Evolutionary conservation across 2,113 vertebrate genomes (phyloP).

Genomic region (Ptilonorhynchus violaceus): DNA sequence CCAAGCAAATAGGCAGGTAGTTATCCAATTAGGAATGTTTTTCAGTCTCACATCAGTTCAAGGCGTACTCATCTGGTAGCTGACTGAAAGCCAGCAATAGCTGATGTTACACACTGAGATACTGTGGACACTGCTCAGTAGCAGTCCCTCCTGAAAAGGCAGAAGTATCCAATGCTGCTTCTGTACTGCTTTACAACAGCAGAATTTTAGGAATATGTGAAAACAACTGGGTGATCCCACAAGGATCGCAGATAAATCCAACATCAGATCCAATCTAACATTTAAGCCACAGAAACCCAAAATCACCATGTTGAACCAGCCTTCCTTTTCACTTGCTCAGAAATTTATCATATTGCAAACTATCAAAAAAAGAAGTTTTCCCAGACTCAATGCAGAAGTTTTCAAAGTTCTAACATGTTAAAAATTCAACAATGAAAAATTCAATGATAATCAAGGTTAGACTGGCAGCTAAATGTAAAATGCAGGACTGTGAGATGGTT

Average conservation of each 20-base stretch:
- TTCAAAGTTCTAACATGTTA: background rate
- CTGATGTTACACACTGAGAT: background rate
- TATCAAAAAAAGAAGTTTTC: background rate
- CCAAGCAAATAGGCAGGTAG: slow-evolving; percentile 9
- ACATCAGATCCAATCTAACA: background rate
- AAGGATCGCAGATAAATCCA: background rate
- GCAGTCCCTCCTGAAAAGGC: background rate
- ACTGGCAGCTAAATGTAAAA: background rate
- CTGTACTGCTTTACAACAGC: background rate
- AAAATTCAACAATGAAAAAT: background rate
- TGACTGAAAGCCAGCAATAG: background rate
- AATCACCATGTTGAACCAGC: background rate
- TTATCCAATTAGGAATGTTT: background rate
- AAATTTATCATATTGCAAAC: background rate
- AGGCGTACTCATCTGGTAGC: background rate
- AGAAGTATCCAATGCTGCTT: background rate
- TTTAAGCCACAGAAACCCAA: background rate
- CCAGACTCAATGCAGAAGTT: background rate
- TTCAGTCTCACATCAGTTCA: background rate
- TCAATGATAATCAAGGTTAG: background rate
- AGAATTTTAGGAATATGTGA: background rate
- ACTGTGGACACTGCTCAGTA: background rate
- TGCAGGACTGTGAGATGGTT: background rate
- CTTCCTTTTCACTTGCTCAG: background rate
- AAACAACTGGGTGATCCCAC: background rate